A percentile compares a stretch with the other conserved stretches of the same genome.
These are phyloP conservation scores for Chrysaora quinquecirrha DNA, from an alignment of 30 jellyfish, hydroid and myxozoan species.

Conservation along the genomic window DNA sequence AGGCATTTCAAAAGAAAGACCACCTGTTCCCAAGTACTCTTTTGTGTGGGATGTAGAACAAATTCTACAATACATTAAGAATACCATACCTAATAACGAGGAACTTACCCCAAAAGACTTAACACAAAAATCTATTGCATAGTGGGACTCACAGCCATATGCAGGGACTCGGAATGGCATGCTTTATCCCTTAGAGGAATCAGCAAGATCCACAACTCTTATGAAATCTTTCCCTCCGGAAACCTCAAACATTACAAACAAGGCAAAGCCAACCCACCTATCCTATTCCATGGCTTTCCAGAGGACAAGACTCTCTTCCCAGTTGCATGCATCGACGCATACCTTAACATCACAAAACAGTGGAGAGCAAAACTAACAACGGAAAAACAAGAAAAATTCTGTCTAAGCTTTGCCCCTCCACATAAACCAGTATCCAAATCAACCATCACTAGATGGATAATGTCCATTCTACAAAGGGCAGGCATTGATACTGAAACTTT, in stretches of 20 bases:
- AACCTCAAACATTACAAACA: not conserved
- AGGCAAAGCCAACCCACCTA: conserved; percentile 11
- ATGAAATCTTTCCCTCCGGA: not conserved
- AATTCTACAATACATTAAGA: not conserved
- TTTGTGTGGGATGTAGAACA: conserved; percentile 24
- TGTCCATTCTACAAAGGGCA: not conserved
- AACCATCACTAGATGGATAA: conserved; percentile 18
- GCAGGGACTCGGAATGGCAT: conserved; percentile 14
- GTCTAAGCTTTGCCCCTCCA: conserved; percentile 15
- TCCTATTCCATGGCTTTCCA: not conserved
- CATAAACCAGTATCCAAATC: conserved; percentile 19
- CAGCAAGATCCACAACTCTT: not conserved
- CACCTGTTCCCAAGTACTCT: conserved; percentile 9
- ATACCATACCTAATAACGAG: not conserved
- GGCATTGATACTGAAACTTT: conserved; percentile 16
- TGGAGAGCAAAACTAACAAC: not conserved
- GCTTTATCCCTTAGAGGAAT: not conserved
- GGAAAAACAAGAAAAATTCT: conserved; percentile 3
- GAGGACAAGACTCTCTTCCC: not conserved
- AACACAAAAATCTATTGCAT: not conserved
- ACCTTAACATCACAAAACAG: not conserved
- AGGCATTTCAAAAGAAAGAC: conserved; percentile 29
- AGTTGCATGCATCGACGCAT: not conserved
- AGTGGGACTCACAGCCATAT: conserved; percentile 10
- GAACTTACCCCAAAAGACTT: conserved; percentile 6